Evolutionary conservation across 2,797 vertebrate genomes (phyloP), one percentile per base, ranked within the genome.

Genomic region (Gephyroberyx darwinii): DNA sequence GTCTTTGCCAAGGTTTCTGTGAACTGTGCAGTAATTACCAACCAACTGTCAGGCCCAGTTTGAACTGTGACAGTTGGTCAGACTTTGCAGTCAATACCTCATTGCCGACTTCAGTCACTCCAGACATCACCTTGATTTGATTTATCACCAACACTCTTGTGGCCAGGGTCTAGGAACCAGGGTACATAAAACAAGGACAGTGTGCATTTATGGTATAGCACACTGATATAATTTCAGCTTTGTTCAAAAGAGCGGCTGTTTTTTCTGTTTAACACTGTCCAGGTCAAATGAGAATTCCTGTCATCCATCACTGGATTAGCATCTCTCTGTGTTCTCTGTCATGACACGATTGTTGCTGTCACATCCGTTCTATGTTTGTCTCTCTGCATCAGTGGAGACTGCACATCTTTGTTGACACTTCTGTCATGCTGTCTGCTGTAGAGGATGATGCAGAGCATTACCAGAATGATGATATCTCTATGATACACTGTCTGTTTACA

Each of bases 101-200:
- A 65, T 75, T 78, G 59, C 64, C 75, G 77, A 65, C 71, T 89
- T 88, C 65, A 86, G 83, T 87, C 73, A 81, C 60, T 55, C 58
- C 66, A 74, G 71, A 76, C 55, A 61, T 80, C 78, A 78, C 76
- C 62, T 79, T 81, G 68, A 83, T 86, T 89, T 74, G 58, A 84
- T 81, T 72, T 80, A 74, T 43, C 14, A 2, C 60, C 10, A 13
- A 61, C 63, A 57, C 33, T 51, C 61, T 64, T 66, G 39, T 20
- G 8, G 22, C 22, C 52, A 19, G 13, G 55, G 39, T 80, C 74
- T 71, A 14, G 59, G 51, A 77, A 51, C 69, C 51, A 50, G 76
- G 68, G 43, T 33, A 53, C 30, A 77, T 39, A 19, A 17, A 58
- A 39, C 55, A 48, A 59, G 51, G 26, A 65, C 12, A 13, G 13